Conservation (phyloP, 92 coral and sea anemone genomes). For the Phenganax marumi region DNA sequence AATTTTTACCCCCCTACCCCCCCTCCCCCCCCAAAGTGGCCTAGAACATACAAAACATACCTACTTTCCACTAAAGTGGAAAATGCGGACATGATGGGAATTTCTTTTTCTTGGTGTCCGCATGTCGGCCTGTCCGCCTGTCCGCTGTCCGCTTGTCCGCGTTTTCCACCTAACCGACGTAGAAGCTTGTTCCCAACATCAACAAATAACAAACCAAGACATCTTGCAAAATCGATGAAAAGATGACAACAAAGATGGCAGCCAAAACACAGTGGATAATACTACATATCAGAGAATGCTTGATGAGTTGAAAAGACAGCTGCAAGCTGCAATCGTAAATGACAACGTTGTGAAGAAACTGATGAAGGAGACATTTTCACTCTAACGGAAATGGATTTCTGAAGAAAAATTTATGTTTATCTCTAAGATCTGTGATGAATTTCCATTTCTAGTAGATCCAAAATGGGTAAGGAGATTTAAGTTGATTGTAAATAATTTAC, state of each 20-base stretch:
- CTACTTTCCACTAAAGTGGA: too few relatives aligned
- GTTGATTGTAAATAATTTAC: too few relatives aligned
- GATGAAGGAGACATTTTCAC: background rate
- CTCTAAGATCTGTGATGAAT: conserved; percentile 1
- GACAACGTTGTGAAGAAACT: background rate
- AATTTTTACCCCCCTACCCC: background rate
- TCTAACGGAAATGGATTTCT: background rate
- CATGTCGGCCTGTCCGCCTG: too few relatives aligned
- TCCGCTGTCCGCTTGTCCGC: too few relatives aligned
- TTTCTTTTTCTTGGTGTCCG: too few relatives aligned
- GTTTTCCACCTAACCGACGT: too few relatives aligned
- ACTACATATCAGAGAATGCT: background rate
- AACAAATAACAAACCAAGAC: background rate
- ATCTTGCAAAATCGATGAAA: background rate
- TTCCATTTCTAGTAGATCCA: background rate
- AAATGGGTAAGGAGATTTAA: background rate
- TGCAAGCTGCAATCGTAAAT: background rate
- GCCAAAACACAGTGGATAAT: background rate
- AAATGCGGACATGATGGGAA: too few relatives aligned
- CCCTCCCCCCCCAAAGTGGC: background rate
- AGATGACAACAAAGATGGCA: background rate
- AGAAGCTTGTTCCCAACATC: background rate
- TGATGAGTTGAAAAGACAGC: background rate
- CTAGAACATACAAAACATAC: background rate
- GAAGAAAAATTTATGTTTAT: background rate